Percentiles rank a stretch among this genome's conserved stretches.
Conservation (phyloP, 2,888 invertebrate species). For the Drosophila yooni region DNA sequence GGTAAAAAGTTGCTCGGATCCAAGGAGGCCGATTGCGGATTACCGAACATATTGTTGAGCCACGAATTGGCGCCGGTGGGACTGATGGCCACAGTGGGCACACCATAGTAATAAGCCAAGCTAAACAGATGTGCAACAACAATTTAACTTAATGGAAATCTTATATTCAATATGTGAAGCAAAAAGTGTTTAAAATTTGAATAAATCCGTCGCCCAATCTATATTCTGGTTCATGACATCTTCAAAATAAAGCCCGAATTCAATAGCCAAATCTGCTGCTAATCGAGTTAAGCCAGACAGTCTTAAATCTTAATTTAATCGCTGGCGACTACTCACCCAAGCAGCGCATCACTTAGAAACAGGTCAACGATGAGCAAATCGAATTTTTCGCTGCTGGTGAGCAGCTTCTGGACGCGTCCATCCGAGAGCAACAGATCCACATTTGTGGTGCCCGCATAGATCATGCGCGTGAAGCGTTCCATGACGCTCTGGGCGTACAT, state of each 20-base stretch:
- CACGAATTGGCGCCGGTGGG: slow-evolving; percentile 85
- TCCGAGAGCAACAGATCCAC: slow-evolving; percentile 82
- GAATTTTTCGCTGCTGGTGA: slow-evolving; percentile 78
- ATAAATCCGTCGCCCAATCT: neutral
- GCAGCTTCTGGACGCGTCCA: slow-evolving; percentile 71
- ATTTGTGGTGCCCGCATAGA: slow-evolving; percentile 83
- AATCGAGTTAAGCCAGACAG: neutral
- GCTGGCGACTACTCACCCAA: slow-evolving; percentile 69
- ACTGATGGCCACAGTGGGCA: slow-evolving; percentile 84
- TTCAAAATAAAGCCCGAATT: neutral
- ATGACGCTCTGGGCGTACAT: slow-evolving; percentile 82
- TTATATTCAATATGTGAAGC: neutral
- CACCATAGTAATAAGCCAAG: slow-evolving; percentile 82
- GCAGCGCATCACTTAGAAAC: slow-evolving; percentile 85
- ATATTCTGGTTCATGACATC: neutral
- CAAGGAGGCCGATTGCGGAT: slow-evolving; percentile 85
- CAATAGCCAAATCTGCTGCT: no score
- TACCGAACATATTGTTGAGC: slow-evolving; percentile 85
- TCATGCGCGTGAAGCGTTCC: slow-evolving; percentile 82
- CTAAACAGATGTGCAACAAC: slow-evolving; percentile 62
- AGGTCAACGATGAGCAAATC: slow-evolving; percentile 85
- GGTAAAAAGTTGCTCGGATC: slow-evolving; percentile 85
- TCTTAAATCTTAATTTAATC: neutral
- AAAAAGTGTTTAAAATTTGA: neutral
- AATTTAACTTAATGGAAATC: neutral